Evolutionary conservation across 2,113 vertebrate genomes (phyloP), one percentile per base, ranked within the genome.

Genomic region (Hypocryptadius cinnamomeus): DNA sequence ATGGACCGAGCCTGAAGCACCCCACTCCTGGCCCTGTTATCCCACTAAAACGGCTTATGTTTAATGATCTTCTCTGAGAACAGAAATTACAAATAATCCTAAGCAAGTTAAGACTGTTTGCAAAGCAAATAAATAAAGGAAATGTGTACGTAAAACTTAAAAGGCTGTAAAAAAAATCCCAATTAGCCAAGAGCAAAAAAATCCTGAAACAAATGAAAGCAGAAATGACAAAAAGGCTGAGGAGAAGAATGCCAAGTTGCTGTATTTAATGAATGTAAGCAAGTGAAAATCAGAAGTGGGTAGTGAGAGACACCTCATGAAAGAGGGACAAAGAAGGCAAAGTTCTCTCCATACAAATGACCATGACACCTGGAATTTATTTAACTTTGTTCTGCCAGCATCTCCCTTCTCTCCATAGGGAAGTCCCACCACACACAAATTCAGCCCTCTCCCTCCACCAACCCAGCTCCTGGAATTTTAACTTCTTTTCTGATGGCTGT

Each of bases 1-100:
- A 3, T 0, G 66, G n/a, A 61, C 30, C 0, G 0, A 85, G 25
- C 48, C n/a, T 1, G 0, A 30, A 74, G 60, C 11, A 47, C 30
- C 39, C 47, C 30, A 13, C 19, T 27, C 15, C 73, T 17, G 20
- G 47, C 47, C 33, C 65, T 63, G 40, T n/a, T 44, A 42, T 28
- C 69, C 93, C 74, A 25, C 31, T 8, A 8, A 22, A 81, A 45
- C 3, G 12, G 6, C 23, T 76, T 11, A 7, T 30, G 11, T 39
- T 54, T 39, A 30, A 45, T 17, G 13, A 42, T 50, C 48, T 42
- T 22, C 69, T 47, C 68, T 19, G n/a, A 68, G 51, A 85, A 44
- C 23, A 71, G 35, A 60, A 33, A n/a, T 45, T 47, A 48, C 35
- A 74, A 81, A 20, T 15, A 47, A 48, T 59, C 11, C 0, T 6